Conservation (phyloP, 2,113 vertebrate genomes). For the Lepisosteus osseus region DNA sequence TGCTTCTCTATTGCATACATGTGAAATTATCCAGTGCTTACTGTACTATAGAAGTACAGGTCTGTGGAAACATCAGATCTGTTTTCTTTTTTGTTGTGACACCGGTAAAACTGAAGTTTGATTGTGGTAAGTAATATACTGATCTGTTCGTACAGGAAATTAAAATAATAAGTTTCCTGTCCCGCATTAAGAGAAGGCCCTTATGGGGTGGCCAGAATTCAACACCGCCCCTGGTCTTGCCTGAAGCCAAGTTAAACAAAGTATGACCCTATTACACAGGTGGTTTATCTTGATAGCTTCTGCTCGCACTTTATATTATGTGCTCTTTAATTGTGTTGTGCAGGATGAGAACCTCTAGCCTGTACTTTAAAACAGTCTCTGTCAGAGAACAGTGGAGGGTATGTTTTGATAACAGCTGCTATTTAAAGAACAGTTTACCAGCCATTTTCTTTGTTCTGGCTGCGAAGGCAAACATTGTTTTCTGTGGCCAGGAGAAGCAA, state of each 20-base stretch:
- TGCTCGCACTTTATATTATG: slow-evolving; percentile 2
- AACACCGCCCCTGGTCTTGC: neutral
- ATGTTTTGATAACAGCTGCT: slow-evolving; percentile 20
- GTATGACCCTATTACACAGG: neutral
- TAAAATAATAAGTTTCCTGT: too few species aligned
- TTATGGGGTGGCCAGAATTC: neutral
- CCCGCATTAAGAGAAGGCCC: too few species aligned
- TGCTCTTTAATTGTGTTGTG: slow-evolving; percentile 8
- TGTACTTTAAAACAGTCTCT: slow-evolving; percentile 19
- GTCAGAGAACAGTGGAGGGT: neutral
- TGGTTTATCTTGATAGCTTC: slow-evolving; percentile 11
- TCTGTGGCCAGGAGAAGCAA: neutral
- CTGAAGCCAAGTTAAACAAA: slow-evolving; percentile 17
- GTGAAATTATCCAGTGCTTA: too few species aligned
- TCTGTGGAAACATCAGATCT: too few species aligned
- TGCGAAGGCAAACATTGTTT: neutral
- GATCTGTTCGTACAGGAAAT: too few species aligned
- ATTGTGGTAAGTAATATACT: too few species aligned
- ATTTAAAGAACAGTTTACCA: slow-evolving; percentile 14
- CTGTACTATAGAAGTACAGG: too few species aligned
- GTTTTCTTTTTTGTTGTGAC: too few species aligned
- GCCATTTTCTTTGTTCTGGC: slow-evolving; percentile 12
- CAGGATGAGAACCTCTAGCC: neutral
- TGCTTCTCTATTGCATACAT: too few species aligned
- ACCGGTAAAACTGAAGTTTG: too few species aligned